Evolutionary conservation across 2,113 vertebrate species (phyloP).

Genomic region (Hypocryptadius cinnamomeus): DNA sequence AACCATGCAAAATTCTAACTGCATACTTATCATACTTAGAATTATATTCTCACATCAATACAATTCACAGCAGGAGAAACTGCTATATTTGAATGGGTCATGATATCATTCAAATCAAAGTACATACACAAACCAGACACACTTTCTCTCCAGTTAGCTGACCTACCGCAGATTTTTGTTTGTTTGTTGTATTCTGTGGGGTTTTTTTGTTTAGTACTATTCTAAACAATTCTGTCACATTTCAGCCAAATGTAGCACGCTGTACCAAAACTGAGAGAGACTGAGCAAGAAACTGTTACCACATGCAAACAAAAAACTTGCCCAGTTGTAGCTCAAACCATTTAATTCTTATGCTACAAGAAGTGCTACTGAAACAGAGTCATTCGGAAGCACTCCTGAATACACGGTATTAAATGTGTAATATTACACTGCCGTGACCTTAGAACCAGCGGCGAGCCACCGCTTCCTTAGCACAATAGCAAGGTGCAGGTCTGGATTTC

Average conservation of each 20-base stretch:
- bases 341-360: fast-evolving
- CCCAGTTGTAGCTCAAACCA: background rate
- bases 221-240: background rate
- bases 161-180: background rate
- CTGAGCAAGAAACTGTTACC: background rate
- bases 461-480: fast-evolving
- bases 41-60: background rate
- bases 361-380: background rate
- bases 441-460: background rate
- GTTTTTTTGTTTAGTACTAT: background rate
- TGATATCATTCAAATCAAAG: background rate
- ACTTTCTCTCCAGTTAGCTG: background rate
- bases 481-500: background rate
- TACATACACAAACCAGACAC: background rate
- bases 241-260: background rate
- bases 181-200: background rate
- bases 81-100: background rate
- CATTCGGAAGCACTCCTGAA: background rate
- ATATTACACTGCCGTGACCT: background rate
- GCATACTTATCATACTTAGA: background rate
- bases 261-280: background rate
- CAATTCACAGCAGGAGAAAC: background rate
- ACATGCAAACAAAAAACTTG: background rate
- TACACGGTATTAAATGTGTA: background rate
- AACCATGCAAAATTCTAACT: background rate